A percentile compares a stretch with the other conserved stretches of the same genome.
phyloP scores from a whole-genome alignment of 2,888 invertebrate genomes.

The Scaptomyza caliginosa region DNA sequence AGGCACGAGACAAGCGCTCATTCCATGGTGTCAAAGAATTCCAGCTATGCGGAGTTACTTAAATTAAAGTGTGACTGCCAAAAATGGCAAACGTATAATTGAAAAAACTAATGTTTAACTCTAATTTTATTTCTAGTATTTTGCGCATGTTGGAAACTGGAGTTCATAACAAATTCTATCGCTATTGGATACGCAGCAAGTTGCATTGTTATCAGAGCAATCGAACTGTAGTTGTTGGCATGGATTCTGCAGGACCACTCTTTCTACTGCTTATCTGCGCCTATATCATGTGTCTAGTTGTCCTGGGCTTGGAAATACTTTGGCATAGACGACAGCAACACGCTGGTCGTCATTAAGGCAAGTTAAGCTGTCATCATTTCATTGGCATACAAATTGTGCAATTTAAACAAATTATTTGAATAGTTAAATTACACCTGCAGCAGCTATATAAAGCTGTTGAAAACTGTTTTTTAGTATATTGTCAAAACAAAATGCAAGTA shows the following conservation, averaged over 20 bases:
- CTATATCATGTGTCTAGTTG: conserved; percentile 60
- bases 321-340: conserved; percentile 43
- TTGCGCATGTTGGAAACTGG: conserved; percentile 80
- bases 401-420: conserved; percentile 18
- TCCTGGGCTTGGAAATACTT: conserved; percentile 73
- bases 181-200: conserved; percentile 73
- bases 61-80: conserved; percentile 40
- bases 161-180: conserved; percentile 65
- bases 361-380: no score
- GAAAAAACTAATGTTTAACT: neutral
- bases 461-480: conserved; percentile 12
- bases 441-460: conserved; percentile 43
- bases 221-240: conserved; percentile 74
- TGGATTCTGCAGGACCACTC: conserved; percentile 80
- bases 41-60: conserved; percentile 76
- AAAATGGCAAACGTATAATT: no score
- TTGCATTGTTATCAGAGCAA: conserved; percentile 75
- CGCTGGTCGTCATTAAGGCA: conserved; percentile 28
- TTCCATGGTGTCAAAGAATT: conserved; percentile 63
- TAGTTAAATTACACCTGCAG: conserved; percentile 39
- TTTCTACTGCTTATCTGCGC: conserved; percentile 72
- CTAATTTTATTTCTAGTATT: conserved; percentile 48
- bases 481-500: conserved; percentile 45
- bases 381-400: no score
- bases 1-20: conserved; percentile 62